These are phyloP conservation scores for Trialeurodes vaporariorum DNA, from an alignment of 1,140 invertebrate genomes.

Conservation along the genomic window DNA sequence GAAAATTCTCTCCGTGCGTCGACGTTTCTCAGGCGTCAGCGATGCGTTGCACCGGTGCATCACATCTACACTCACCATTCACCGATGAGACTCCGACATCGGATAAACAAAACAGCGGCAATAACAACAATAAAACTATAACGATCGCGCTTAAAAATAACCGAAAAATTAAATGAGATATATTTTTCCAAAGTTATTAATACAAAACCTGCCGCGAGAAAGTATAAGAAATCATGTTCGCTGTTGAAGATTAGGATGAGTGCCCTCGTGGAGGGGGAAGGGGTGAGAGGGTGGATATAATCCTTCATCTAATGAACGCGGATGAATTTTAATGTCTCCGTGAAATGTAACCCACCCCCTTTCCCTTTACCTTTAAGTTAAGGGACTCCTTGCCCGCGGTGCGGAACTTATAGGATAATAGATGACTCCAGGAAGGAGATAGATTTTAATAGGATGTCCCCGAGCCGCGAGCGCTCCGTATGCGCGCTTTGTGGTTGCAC, in stretches of 20 bases:
- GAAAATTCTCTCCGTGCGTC: no score
- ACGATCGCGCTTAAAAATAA: background rate
- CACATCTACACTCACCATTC: no score
- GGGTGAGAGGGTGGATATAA: no score
- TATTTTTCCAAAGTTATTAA: background rate
- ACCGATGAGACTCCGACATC: no score
- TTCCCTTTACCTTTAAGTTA: no score
- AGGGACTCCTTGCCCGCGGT: slow-evolving; percentile 4
- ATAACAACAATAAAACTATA: no score
- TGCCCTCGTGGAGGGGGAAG: no score
- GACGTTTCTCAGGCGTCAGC: no score
- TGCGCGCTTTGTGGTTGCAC: no score
- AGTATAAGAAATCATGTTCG: background rate
- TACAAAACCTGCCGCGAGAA: background rate
- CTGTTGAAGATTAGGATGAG: no score
- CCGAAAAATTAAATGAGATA: background rate
- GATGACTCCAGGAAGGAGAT: background rate
- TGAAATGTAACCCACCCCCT: background rate
- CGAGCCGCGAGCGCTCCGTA: background rate
- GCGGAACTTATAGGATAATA: slow-evolving; percentile 5
- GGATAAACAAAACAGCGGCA: no score
- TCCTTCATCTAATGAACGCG: background rate
- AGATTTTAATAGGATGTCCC: background rate
- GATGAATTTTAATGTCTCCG: background rate
- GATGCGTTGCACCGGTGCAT: no score